A percentile compares a stretch with the other conserved stretches of the same genome.
Evolutionary conservation across 2,113 vertebrate species (phyloP).

Genomic region (Eptatretus burgeri): DNA sequence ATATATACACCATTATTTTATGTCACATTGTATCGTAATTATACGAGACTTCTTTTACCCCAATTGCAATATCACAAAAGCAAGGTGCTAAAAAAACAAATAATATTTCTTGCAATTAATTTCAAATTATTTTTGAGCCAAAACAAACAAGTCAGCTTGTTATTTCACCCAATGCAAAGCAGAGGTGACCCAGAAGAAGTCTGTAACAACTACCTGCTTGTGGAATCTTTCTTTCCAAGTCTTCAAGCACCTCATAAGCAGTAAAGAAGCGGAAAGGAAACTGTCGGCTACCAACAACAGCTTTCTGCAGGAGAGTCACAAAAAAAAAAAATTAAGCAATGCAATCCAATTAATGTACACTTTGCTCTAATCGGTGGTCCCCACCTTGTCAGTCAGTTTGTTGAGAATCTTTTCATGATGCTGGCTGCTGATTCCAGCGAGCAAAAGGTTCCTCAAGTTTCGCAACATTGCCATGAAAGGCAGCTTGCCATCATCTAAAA

Average conservation of each 20-base stretch:
- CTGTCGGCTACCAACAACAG: slow-evolving; percentile 34
- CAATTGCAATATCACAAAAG: no score
- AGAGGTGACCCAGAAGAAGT: no score
- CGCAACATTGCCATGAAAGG: slow-evolving; percentile 69
- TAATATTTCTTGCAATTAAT: no score
- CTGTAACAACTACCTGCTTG: background rate
- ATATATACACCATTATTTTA: no score
- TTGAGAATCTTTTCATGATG: slow-evolving; percentile 30
- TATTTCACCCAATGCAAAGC: no score
- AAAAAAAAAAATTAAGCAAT: background rate
- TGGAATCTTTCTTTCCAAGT: slow-evolving; percentile 16
- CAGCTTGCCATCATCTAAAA: slow-evolving; percentile 27
- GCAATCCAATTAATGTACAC: background rate
- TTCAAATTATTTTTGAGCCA: no score
- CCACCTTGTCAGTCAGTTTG: slow-evolving; percentile 28
- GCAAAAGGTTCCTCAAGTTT: slow-evolving; percentile 43
- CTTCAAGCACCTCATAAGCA: slow-evolving; percentile 34
- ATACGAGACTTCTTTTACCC: no score
- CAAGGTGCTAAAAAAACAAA: no score
- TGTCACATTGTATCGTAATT: no score
- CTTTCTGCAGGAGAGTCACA: slow-evolving; percentile 17
- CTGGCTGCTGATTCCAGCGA: slow-evolving; percentile 24
- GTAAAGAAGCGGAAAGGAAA: slow-evolving; percentile 50
- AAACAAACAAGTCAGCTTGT: no score
- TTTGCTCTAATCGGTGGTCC: background rate